A percentile compares a stretch with the other conserved stretches of the same genome.
Conservation (phyloP, 2,888 invertebrate species). For the Cryptosula pallasiana region DNA sequence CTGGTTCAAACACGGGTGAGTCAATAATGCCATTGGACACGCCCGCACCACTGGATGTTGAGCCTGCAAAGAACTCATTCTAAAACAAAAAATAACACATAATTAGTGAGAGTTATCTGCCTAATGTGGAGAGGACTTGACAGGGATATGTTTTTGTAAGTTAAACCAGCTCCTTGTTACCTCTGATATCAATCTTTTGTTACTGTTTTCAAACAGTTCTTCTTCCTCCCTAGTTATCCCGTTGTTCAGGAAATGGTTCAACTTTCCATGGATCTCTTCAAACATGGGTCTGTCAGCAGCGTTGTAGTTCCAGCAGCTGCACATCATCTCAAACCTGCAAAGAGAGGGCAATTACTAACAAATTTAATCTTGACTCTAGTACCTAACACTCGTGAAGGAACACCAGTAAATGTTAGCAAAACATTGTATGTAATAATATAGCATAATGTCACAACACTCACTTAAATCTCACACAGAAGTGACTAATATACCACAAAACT, state of each 20-base stretch:
- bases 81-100: neutral
- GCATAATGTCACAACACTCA: no score
- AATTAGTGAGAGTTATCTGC: no score
- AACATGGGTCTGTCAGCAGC: conserved; percentile 83
- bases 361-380: no score
- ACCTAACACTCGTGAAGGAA: no score
- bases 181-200: neutral
- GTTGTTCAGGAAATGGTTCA: neutral
- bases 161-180: neutral
- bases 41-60: conserved; percentile 13
- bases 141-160: no score
- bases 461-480: no score
- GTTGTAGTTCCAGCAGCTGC: conserved; percentile 79
- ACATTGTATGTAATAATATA: no score
- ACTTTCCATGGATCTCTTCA: conserved; percentile 29
- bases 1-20: neutral
- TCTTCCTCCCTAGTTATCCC: neutral
- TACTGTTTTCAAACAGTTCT: neutral
- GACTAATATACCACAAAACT: no score
- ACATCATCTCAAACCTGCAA: conserved; percentile 73
- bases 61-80: conserved; percentile 21
- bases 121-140: no score
- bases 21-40: neutral
- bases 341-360: no score
- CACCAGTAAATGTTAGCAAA: no score